phyloP scores from a whole-genome alignment of 2,797 vertebrate genomes.

The Poeciliopsis presidionis region DNA sequence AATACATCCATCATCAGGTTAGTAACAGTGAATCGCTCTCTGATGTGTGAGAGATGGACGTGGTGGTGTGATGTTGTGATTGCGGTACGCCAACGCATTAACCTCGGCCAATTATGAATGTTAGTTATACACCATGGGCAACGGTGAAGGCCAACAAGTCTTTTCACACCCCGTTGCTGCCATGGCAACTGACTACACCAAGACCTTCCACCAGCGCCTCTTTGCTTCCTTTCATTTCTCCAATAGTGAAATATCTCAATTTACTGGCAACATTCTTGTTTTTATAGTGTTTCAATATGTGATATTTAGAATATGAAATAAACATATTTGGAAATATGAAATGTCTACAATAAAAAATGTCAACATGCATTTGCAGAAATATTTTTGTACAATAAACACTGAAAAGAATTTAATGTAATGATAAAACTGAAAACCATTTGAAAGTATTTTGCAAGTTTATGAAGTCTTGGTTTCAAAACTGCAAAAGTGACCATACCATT shows the following conservation, averaged over 20 bases:
- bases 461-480: background rate
- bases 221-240: conserved; percentile 47
- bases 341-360: background rate
- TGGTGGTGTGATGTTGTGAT: conserved; percentile 67
- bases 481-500: background rate
- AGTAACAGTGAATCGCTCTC: conserved; percentile 46
- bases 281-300: background rate
- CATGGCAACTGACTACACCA: conserved; percentile 78
- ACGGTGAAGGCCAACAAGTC: conserved; percentile 68
- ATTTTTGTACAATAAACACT: background rate
- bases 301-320: conserved; percentile 1
- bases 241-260: conserved; percentile 29
- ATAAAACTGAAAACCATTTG: background rate
- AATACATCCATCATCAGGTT: conserved; percentile 67
- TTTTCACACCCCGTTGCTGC: conserved; percentile 75
- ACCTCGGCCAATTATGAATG: conserved; percentile 79
- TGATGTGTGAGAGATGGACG: conserved; percentile 73
- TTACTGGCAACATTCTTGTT: background rate
- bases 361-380: background rate
- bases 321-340: background rate
- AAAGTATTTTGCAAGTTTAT: background rate
- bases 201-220: conserved; percentile 45
- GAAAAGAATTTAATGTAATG: background rate
- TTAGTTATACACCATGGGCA: conserved; percentile 75
- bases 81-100: conserved; percentile 74